Evolutionary conservation across 2,888 invertebrate genomes (phyloP), one percentile per base, ranked within the genome.

Genomic region (Bellardia bayeri): DNA sequence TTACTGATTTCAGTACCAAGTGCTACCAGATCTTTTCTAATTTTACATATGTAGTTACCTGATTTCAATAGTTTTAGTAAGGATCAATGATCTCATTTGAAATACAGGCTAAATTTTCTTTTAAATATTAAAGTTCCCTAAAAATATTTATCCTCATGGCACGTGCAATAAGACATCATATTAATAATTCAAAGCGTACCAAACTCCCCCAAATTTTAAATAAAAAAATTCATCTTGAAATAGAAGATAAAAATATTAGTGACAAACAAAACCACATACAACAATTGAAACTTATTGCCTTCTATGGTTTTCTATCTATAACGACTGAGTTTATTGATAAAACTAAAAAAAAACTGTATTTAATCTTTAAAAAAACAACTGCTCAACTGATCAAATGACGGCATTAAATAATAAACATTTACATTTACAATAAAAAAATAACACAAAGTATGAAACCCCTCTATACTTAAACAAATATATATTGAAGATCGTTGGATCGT

Each of bases 311-410:
- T 30, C 23, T 3, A 61, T 42, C 23, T 23, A 61, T 2, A 30
- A 30, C 40, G 16, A n/a, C 16, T 16, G 64, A 54, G 68, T 87
- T 85, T 79, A 82, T 79, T 69, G 74, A 64, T 75, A 58, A 58
- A 78, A 72, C 14, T 2, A 64, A 69, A 74, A 74, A 68, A 74
- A 82, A 78, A 72, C 42, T 58, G 13, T 75, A 74, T 63, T 87
- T 85, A 86, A 86, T 86, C 85, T 82, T 82, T 37, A 49, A 76
- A 84, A 82, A 87, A 89, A 81, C 83, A 89, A 86, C 83, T 88
- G 88, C 85, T 72, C 63, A 71, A 72, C 64, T 74, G 87, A 92
- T 92, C 92, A 91, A 90, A 91, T 92, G 91, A 91, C 92, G 90
- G 69, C 69, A 91, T 91, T 91, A 91, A 92, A 92, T 90, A 91